A percentile compares a stretch with the other conserved stretches of the same genome.
Evolutionary conservation across 1,140 invertebrate species (phyloP).

Genomic region (Trypoxylus dichotomus): DNA sequence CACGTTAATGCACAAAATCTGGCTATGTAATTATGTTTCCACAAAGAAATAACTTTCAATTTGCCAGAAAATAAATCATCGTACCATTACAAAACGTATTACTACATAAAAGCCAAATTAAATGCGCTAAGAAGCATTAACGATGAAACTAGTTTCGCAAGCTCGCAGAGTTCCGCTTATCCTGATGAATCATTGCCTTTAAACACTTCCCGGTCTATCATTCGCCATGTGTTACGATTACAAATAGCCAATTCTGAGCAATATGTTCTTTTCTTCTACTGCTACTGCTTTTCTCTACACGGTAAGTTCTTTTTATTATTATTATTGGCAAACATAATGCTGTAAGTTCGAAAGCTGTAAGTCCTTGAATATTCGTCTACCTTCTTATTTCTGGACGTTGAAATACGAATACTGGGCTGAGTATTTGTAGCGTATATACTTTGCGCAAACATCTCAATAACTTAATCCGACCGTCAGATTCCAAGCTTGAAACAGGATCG

Average conservation of each 20-base stretch:
- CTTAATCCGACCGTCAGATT: background rate
- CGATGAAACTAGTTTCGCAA: background rate
- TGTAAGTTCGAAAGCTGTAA: background rate
- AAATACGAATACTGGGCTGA: background rate
- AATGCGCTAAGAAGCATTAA: background rate
- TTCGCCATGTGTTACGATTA: background rate
- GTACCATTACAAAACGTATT: background rate
- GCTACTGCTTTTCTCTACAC: too few species aligned
- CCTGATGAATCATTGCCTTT: background rate
- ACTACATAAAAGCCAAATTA: background rate
- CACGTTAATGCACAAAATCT: too few species aligned
- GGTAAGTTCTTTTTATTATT: too few species aligned
- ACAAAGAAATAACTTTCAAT: background rate
- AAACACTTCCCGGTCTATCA: background rate
- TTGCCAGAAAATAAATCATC: background rate
- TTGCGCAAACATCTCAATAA: background rate
- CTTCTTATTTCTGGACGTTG: background rate
- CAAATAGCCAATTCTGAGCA: background rate
- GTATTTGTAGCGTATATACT: background rate
- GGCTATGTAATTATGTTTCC: background rate
- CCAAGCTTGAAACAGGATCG: background rate
- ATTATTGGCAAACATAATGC: background rate
- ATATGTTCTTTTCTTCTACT: background rate
- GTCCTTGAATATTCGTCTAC: background rate
- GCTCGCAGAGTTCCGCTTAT: background rate